Evolutionary conservation across 2,888 invertebrate species (phyloP).

Genomic region (Sturmia bella): DNA sequence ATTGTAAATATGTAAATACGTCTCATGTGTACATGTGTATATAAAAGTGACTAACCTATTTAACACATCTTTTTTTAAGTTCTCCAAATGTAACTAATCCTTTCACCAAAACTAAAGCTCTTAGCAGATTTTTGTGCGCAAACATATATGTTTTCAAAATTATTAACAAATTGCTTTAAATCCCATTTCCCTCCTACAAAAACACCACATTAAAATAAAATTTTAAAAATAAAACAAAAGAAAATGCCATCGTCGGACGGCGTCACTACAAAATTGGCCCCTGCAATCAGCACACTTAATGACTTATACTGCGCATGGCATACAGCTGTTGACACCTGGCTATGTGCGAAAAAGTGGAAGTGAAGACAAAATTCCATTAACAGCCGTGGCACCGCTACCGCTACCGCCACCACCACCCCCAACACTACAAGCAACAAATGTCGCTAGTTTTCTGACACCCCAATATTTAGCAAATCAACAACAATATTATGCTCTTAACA

Average conservation of each 20-base stretch:
- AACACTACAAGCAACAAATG: neutral
- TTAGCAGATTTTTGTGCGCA: conserved; percentile 64
- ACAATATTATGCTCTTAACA: conserved; percentile 51
- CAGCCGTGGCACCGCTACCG: neutral
- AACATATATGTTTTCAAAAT: conserved; percentile 70
- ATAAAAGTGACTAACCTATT: conserved; percentile 46
- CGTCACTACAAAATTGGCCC: conserved; percentile 78
- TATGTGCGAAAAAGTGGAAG: conserved; percentile 5
- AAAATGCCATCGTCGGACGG: conserved; percentile 75
- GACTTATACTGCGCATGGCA: conserved; percentile 43
- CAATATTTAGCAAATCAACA: conserved; percentile 58
- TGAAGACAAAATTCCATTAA: neutral
- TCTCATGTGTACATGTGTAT: neutral
- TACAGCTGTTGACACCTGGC: conserved; percentile 51
- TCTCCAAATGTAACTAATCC: conserved; percentile 26
- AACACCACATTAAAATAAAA: conserved; percentile 4
- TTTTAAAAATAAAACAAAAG: conserved; percentile 14
- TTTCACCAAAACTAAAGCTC: neutral
- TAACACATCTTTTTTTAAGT: neutral
- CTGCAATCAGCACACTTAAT: conserved; percentile 57
- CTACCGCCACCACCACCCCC: too few species aligned
- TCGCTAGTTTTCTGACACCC: conserved; percentile 6
- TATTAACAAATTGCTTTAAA: conserved; percentile 69
- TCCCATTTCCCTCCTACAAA: conserved; percentile 68
- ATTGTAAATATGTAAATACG: conserved; percentile 42